Percentiles rank a stretch among this genome's conserved stretches.
phyloP scores from a whole-genome alignment of 2,113 vertebrate genomes.

The Aphyosemion australe region DNA sequence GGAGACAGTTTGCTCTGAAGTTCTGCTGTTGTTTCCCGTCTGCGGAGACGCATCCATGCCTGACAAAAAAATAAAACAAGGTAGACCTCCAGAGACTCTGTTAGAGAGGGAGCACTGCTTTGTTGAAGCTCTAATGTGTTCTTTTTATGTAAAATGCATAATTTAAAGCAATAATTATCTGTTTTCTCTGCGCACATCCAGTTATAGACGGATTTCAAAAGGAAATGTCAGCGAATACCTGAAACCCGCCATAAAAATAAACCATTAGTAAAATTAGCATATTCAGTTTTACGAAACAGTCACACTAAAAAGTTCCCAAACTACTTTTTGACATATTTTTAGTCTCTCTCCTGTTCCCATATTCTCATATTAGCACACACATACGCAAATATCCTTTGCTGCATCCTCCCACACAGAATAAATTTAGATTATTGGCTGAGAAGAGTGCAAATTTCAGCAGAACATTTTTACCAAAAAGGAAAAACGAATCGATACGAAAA shows the following conservation, averaged over 20 bases:
- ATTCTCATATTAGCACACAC: not conserved
- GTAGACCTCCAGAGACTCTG: slow-evolving; percentile 14
- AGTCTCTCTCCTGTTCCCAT: not conserved
- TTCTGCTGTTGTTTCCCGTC: slow-evolving; percentile 31
- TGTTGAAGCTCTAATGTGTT: not conserved
- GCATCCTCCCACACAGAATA: slow-evolving; percentile 14
- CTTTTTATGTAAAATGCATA: not conserved
- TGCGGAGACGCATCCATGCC: slow-evolving; percentile 13
- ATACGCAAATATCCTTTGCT: not conserved
- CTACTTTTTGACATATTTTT: slow-evolving; percentile 3
- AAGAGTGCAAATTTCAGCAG: not conserved
- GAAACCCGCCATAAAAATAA: not conserved
- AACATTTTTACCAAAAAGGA: not conserved
- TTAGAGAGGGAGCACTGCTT: not conserved
- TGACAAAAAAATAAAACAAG: slow-evolving; percentile 28
- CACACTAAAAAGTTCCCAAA: not conserved
- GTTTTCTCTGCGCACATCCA: not conserved
- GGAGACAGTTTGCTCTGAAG: slow-evolving; percentile 1
- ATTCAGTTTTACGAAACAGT: not conserved
- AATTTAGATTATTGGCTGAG: slow-evolving; percentile 18
- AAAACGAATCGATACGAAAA: not conserved
- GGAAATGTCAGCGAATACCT: not conserved
- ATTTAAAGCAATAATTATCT: not conserved
- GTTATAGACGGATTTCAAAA: not conserved
- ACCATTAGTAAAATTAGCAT: not conserved